phyloP scores from a whole-genome alignment of 2,888 invertebrate species.

The Blastobasis lacticolella region DNA sequence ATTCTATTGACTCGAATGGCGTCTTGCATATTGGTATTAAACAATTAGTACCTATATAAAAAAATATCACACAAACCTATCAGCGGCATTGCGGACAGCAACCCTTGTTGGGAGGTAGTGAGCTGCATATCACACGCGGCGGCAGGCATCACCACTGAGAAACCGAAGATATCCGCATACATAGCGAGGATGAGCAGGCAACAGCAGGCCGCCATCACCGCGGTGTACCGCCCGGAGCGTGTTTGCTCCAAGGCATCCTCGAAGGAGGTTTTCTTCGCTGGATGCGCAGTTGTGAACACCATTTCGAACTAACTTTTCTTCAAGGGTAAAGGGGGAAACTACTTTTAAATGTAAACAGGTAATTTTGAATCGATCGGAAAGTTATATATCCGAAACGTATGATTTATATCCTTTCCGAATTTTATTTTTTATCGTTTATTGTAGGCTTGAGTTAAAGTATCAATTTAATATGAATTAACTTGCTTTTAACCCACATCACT shows the following conservation, averaged over 20 bases:
- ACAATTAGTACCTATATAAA: no score
- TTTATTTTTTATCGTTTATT: no score
- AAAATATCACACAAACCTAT: slow-evolving; percentile 31
- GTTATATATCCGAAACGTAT: background rate
- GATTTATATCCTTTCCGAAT: no score
- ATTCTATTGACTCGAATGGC: no score
- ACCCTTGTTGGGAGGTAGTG: slow-evolving; percentile 76
- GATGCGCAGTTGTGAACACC: background rate
- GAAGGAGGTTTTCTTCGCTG: slow-evolving; percentile 9
- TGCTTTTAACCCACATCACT: no score
- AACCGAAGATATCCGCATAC: slow-evolving; percentile 57
- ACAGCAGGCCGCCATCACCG: slow-evolving; percentile 69
- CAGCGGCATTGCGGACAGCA: slow-evolving; percentile 63
- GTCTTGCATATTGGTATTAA: no score
- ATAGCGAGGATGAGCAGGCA: slow-evolving; percentile 59
- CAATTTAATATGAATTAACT: no score
- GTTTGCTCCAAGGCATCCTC: slow-evolving; percentile 23
- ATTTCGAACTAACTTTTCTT: background rate
- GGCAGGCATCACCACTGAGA: slow-evolving; percentile 75
- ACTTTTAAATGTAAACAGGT: background rate
- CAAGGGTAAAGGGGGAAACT: background rate
- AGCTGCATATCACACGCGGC: slow-evolving; percentile 80
- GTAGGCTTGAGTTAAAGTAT: no score
- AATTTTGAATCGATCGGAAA: background rate
- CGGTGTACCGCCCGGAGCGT: slow-evolving; percentile 80